Conservation (phyloP, 2,888 invertebrate species). For the Apotomis capreana region DNA sequence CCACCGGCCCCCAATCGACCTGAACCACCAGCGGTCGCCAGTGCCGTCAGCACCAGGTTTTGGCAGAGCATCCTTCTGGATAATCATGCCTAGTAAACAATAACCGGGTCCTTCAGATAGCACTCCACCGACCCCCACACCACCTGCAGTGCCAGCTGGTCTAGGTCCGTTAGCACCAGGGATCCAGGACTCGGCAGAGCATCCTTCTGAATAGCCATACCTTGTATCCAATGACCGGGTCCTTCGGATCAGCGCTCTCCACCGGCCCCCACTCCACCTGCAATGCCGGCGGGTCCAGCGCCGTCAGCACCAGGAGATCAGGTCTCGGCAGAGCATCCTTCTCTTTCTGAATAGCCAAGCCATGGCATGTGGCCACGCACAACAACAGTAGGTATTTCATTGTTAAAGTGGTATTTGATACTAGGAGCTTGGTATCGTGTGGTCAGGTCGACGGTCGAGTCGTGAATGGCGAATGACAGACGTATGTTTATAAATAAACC, state of each 20-base stretch:
- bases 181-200: too few relatives aligned
- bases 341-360: conserved; percentile 8
- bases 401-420: neutral
- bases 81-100: too few relatives aligned
- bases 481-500: conserved; percentile 16
- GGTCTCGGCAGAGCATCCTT: conserved; percentile 31
- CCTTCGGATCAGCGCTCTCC: conserved; percentile 17
- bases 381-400: conserved; percentile 19
- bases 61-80: too few relatives aligned
- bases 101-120: too few relatives aligned
- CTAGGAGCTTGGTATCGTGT: neutral
- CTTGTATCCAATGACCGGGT: conserved; percentile 48
- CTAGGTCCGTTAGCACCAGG: too few relatives aligned
- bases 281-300: conserved; percentile 40
- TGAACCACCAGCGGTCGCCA: too few relatives aligned
- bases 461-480: conserved; percentile 8
- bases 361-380: conserved; percentile 1
- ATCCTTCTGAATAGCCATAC: conserved; percentile 27
- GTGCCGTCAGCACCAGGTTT: too few relatives aligned
- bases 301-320: conserved; percentile 27
- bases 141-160: too few relatives aligned
- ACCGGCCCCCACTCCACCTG: conserved; percentile 43
- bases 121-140: too few relatives aligned
- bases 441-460: neutral
- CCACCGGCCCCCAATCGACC: too few relatives aligned